A percentile compares a stretch with the other conserved stretches of the same genome.
Evolutionary conservation across 2,113 vertebrate genomes (phyloP).

Genomic region (Lasiurus borealis): DNA sequence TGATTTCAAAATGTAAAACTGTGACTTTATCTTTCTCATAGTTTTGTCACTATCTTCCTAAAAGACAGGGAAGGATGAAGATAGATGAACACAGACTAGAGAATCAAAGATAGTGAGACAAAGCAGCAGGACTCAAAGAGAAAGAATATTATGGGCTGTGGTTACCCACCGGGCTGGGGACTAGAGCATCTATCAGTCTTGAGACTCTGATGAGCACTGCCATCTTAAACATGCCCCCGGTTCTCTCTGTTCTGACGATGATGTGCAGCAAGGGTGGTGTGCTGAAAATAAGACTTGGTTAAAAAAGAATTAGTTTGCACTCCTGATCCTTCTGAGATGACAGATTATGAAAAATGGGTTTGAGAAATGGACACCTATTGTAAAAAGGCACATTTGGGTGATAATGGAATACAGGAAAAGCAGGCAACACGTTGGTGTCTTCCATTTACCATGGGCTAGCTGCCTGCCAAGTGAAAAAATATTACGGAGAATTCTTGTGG

Average conservation of each 20-base stretch:
- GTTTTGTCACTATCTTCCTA: neutral
- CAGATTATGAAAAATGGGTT: constrained; percentile 43
- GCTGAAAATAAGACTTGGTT: constrained; percentile 55
- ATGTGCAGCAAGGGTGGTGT: neutral
- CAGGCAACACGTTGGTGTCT: neutral
- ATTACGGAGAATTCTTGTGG: neutral
- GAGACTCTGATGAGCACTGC: neutral
- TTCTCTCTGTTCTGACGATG: neutral
- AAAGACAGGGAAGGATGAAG: neutral
- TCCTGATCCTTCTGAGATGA: constrained; percentile 15
- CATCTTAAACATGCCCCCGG: neutral
- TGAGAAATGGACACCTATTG: neutral
- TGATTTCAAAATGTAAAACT: neutral
- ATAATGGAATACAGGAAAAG: constrained; percentile 1
- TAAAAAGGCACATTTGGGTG: constrained; percentile 30
- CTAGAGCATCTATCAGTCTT: neutral
- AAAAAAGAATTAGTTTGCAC: neutral
- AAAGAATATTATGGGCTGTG: neutral
- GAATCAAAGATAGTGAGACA: neutral
- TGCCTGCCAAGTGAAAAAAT: neutral
- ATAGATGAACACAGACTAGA: neutral
- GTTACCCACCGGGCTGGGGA: neutral
- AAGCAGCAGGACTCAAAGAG: neutral
- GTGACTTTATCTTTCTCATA: neutral
- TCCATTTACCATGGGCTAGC: neutral